Conservation (phyloP, 2,888 invertebrate genomes). For the Drosophila acutilabella region DNA sequence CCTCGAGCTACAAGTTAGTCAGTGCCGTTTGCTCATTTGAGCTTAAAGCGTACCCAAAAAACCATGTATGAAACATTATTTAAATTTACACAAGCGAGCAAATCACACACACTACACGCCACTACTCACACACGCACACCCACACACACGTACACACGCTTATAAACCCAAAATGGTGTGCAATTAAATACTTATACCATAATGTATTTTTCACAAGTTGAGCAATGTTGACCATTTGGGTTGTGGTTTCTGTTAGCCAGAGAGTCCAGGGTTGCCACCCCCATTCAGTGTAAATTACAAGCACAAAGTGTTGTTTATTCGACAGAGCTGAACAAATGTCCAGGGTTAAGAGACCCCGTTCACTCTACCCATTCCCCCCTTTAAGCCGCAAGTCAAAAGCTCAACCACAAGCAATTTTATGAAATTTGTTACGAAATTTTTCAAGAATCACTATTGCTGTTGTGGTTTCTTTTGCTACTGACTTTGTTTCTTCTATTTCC, state of each 20-base stretch:
- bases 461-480: conserved; percentile 45
- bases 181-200: conserved; percentile 79
- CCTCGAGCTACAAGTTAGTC: not conserved
- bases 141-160: conserved; percentile 5
- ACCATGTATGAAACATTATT: conserved; percentile 15
- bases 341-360: conserved; percentile 3
- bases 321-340: conserved; percentile 27
- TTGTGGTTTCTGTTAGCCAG: conserved; percentile 52
- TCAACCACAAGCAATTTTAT: conserved; percentile 77
- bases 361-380: not conserved
- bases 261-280: conserved; percentile 15
- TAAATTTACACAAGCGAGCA: conserved; percentile 16
- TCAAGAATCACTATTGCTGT: conserved; percentile 60
- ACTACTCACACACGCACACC: conserved; percentile 9
- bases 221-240: conserved; percentile 79
- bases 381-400: conserved; percentile 72
- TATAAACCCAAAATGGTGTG: conserved; percentile 60
- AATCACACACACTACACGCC: conserved; percentile 15
- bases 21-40: conserved; percentile 12
- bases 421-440: conserved; percentile 58
- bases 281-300: conserved; percentile 62
- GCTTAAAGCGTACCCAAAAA: conserved; percentile 22
- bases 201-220: conserved; percentile 80
- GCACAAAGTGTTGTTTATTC: conserved; percentile 67
- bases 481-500: not conserved